Conservation (phyloP, 2,888 invertebrate species). For the Spicauda simplicius region DNA sequence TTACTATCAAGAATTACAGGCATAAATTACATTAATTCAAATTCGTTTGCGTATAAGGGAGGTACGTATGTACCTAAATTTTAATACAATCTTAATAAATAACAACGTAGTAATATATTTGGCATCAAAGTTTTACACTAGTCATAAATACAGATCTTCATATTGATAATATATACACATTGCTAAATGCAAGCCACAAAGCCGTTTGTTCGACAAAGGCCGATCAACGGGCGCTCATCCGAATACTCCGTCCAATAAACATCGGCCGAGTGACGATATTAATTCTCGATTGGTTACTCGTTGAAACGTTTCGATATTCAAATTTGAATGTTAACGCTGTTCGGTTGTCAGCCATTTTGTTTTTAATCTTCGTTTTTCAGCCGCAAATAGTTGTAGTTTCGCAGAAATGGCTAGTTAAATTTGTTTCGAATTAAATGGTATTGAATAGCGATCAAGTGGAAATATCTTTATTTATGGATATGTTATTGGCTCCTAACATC, state of each 20-base stretch:
- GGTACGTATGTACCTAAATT: too few species aligned
- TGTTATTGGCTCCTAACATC: too few species aligned
- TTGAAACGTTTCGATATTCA: conserved; percentile 35
- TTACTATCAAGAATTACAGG: too few species aligned
- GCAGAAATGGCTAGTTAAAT: background rate
- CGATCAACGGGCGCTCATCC: conserved; percentile 23
- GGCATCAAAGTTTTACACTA: too few species aligned
- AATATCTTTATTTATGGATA: too few species aligned
- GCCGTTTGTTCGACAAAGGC: conserved; percentile 49
- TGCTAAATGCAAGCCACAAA: background rate
- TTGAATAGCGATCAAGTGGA: too few species aligned
- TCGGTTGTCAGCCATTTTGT: conserved; percentile 33
- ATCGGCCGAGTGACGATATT: conserved; percentile 55
- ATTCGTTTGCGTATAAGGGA: too few species aligned
- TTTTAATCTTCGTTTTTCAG: conserved; percentile 33
- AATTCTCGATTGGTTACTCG: conserved; percentile 66
- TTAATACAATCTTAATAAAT: too few species aligned
- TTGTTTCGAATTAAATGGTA: background rate
- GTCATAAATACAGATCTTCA: too few species aligned
- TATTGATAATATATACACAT: too few species aligned
- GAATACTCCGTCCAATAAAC: conserved; percentile 45
- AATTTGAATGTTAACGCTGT: conserved; percentile 33
- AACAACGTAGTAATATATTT: too few species aligned
- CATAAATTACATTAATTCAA: too few species aligned
- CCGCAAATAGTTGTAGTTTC: conserved; percentile 29